Evolutionary conservation across 2,888 invertebrate genomes (phyloP).

Genomic region (Brassicogethes aeneus): DNA sequence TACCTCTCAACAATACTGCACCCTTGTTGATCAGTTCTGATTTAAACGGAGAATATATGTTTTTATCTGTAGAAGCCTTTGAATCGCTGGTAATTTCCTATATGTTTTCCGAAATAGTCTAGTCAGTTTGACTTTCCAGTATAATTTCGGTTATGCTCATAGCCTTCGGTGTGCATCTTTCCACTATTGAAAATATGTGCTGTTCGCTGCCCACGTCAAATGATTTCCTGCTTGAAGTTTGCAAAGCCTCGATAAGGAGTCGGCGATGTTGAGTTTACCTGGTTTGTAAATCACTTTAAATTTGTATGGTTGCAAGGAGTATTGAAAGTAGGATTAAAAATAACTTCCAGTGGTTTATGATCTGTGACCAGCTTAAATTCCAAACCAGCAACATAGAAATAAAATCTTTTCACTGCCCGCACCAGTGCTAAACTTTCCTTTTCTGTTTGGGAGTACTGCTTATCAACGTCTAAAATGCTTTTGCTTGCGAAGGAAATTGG

Average conservation of each 20-base stretch:
- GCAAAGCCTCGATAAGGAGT: neutral
- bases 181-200: neutral
- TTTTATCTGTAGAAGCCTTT: conserved; percentile 13
- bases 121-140: neutral
- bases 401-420: conserved; percentile 35
- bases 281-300: neutral
- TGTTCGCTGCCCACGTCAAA: neutral
- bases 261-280: neutral
- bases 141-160: neutral
- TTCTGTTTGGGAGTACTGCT: conserved; percentile 20
- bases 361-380: conserved; percentile 32
- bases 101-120: neutral
- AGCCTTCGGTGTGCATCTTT: neutral
- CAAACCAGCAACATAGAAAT: conserved; percentile 35
- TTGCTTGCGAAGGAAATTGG: conserved; percentile 23
- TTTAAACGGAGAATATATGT: conserved; percentile 14
- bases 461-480: conserved; percentile 18
- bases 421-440: conserved; percentile 30
- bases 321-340: conserved; percentile 22
- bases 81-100: conserved; percentile 9
- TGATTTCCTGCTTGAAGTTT: neutral
- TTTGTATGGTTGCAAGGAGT: conserved; percentile 19
- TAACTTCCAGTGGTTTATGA: conserved; percentile 29
- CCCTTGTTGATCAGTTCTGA: conserved; percentile 16
- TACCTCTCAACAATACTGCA: conserved; percentile 15